Percentiles rank a stretch among this genome's conserved stretches.
These are phyloP conservation scores for Drosophila austrosaltans DNA, from an alignment of 2,888 invertebrate species.

Conservation along the genomic window DNA sequence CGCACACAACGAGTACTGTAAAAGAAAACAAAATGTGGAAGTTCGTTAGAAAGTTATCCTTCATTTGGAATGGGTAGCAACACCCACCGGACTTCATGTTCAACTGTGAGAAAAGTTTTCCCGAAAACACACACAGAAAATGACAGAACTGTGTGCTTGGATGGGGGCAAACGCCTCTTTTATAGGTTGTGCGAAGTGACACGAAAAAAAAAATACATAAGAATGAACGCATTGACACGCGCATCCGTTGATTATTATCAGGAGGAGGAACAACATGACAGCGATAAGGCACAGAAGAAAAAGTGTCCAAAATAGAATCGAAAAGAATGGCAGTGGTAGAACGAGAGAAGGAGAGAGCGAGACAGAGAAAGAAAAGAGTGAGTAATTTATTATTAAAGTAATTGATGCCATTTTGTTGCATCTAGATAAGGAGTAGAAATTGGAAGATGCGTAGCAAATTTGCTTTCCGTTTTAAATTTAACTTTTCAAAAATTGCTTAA, in stretches of 20 bases:
- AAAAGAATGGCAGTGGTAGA: constrained; percentile 4
- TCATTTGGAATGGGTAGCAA: not conserved
- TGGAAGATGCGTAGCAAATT: not conserved
- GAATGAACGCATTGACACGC: constrained; percentile 41
- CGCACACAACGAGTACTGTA: constrained; percentile 54
- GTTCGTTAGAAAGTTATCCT: not conserved
- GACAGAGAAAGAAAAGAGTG: not conserved
- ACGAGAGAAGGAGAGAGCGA: not conserved
- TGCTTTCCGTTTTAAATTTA: no score
- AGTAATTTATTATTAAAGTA: constrained; percentile 31
- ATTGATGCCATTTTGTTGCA: constrained; percentile 31
- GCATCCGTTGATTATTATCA: constrained; percentile 61
- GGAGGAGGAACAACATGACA: constrained; percentile 22
- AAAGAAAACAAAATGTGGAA: not conserved
- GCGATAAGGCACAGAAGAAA: constrained; percentile 12
- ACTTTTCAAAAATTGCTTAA: no score
- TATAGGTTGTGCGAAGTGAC: constrained; percentile 38
- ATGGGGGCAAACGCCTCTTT: constrained; percentile 19
- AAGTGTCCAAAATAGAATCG: not conserved
- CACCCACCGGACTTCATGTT: constrained; percentile 67
- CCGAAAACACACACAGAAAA: constrained; percentile 23
- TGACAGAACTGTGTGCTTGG: constrained; percentile 34
- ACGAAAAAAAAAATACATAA: constrained; percentile 27
- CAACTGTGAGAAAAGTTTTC: constrained; percentile 44
- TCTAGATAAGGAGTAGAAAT: constrained; percentile 14